Evolutionary conservation across 2,888 invertebrate species (phyloP).

Genomic region (Atrina japonica): DNA sequence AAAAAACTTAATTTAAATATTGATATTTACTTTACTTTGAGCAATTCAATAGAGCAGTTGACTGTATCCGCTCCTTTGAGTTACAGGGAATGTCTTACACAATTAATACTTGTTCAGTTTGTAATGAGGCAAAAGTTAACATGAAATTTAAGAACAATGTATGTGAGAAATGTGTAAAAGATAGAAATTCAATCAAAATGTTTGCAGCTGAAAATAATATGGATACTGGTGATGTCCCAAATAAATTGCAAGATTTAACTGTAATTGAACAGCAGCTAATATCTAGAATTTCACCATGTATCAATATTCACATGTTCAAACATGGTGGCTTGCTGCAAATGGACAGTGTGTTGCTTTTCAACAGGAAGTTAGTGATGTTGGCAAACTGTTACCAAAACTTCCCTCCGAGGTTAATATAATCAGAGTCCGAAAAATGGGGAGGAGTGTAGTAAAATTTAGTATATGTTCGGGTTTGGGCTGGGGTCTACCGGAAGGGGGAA

Average conservation of each 20-base stretch:
- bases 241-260: conserved; percentile 28
- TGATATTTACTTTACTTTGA: no score
- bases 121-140: conserved; percentile 31
- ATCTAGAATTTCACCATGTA: conserved; percentile 42
- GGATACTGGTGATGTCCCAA: conserved; percentile 41
- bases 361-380: conserved; percentile 37
- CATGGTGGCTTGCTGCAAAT: conserved; percentile 48
- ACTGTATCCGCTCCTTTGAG: no score
- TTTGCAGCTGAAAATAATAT: conserved; percentile 46
- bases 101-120: conserved; percentile 28
- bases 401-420: conserved; percentile 45
- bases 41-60: conserved; percentile 15
- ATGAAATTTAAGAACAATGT: conserved; percentile 27
- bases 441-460: no score
- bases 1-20: no score
- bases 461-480: no score
- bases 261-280: conserved; percentile 52
- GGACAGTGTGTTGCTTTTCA: conserved; percentile 49
- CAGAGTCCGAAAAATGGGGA: conserved; percentile 38
- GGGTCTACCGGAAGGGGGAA: no score
- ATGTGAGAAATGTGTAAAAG: conserved; percentile 17
- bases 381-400: conserved; percentile 26
- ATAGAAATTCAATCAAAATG: conserved; percentile 26
- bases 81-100: conserved; percentile 30
- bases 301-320: conserved; percentile 31